Conservation (phyloP, 2,797 vertebrate genomes). For the Ceyx erithaca region DNA sequence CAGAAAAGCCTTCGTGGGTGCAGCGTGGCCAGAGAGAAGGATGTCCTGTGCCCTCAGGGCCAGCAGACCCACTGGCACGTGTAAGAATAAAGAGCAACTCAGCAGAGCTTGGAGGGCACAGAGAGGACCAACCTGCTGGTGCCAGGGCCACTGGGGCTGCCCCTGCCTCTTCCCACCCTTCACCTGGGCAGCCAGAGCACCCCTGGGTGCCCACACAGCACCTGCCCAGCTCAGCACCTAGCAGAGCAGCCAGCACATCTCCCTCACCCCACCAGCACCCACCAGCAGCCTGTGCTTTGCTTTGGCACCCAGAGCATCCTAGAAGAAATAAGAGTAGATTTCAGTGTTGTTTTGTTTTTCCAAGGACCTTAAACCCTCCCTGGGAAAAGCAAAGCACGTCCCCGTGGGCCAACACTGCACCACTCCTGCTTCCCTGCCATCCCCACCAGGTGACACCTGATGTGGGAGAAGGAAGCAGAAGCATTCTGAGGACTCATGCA, state of each 20-base stretch:
- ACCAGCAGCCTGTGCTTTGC: too few species aligned
- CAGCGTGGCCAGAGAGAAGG: not conserved
- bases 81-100: not conserved
- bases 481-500: constrained; percentile 66
- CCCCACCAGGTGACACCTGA: constrained; percentile 10
- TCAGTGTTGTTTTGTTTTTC: not conserved
- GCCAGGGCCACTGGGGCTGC: not conserved
- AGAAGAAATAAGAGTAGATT: not conserved
- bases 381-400: not conserved
- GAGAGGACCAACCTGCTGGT: not conserved
- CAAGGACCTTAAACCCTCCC: not conserved
- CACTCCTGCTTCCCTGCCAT: not conserved
- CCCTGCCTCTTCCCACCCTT: not conserved
- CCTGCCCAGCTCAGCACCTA: too few species aligned
- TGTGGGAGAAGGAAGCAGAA: not conserved
- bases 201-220: too few species aligned
- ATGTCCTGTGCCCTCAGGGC: not conserved
- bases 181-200: not conserved
- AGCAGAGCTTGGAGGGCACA: not conserved
- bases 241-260: too few species aligned
- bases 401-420: too few species aligned
- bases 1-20: not conserved
- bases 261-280: too few species aligned
- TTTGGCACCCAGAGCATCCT: too few species aligned
- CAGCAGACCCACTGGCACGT: too few species aligned